phyloP scores from a whole-genome alignment of 2,888 invertebrate species.

The Apomyelois bistriatella region DNA sequence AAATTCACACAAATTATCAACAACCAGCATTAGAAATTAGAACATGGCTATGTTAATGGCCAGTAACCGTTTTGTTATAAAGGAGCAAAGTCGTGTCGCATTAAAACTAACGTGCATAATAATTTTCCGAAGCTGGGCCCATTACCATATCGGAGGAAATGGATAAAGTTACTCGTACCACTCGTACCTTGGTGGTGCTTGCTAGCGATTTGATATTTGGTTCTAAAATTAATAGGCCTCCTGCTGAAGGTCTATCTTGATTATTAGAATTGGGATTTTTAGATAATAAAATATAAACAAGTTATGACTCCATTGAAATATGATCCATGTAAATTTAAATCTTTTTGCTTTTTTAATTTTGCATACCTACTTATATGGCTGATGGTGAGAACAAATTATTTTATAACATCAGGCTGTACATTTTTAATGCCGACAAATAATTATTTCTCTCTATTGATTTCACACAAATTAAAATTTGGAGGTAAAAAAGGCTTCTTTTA shows the following conservation, averaged over 20 bases:
- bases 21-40: constrained; percentile 17
- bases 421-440: too few species aligned
- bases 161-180: constrained; percentile 1
- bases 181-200: background rate
- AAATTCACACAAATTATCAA: constrained; percentile 18
- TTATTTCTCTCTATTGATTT: too few species aligned
- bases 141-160: constrained; percentile 29
- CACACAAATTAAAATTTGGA: too few species aligned
- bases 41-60: constrained; percentile 31
- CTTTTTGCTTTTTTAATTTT: too few species aligned
- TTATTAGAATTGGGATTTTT: too few species aligned
- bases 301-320: too few species aligned
- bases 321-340: too few species aligned
- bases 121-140: constrained; percentile 30
- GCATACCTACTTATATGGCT: too few species aligned
- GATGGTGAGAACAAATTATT: too few species aligned
- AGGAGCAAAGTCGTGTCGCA: constrained; percentile 32
- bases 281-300: too few species aligned
- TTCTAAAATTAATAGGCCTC: background rate
- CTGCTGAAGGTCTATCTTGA: background rate
- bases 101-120: constrained; percentile 47
- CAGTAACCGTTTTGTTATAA: constrained; percentile 25
- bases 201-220: background rate
- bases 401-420: too few species aligned
- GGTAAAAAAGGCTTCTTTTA: too few species aligned